These are phyloP conservation scores for Drosophila buzzatii DNA, from an alignment of 2,888 invertebrate genomes.

Conservation along the genomic window DNA sequence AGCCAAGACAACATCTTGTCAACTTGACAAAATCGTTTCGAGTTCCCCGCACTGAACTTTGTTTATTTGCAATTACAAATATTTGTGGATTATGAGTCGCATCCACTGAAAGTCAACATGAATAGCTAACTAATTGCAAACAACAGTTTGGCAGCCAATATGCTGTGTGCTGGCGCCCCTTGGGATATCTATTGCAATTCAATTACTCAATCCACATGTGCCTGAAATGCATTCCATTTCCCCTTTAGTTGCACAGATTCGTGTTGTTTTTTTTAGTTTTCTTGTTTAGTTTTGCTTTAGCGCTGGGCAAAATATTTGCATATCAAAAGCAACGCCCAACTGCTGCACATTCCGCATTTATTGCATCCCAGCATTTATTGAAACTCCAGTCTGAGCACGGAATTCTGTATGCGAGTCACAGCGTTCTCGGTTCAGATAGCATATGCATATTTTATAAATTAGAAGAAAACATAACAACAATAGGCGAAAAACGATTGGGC, in stretches of 20 bases:
- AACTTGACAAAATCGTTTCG: background rate
- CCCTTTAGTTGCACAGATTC: slow-evolving; percentile 21
- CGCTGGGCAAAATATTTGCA: slow-evolving; percentile 59
- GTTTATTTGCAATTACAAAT: background rate
- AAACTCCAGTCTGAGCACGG: slow-evolving; percentile 45
- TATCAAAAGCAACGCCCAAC: slow-evolving; percentile 46
- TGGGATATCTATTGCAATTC: slow-evolving; percentile 28
- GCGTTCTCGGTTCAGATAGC: slow-evolving; percentile 24
- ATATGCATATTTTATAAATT: slow-evolving; percentile 59
- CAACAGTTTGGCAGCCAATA: background rate
- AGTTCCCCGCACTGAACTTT: background rate
- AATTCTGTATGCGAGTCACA: slow-evolving; percentile 66
- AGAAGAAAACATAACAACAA: slow-evolving; percentile 27
- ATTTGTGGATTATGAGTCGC: background rate
- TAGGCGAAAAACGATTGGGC: background rate
- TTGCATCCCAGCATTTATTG: slow-evolving; percentile 26
- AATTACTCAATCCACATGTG: slow-evolving; percentile 37
- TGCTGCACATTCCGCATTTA: slow-evolving; percentile 26
- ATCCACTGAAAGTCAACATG: background rate
- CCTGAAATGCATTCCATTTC: slow-evolving; percentile 28
- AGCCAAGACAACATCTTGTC: background rate
- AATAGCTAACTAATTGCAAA: background rate
- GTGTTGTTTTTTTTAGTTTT: slow-evolving; percentile 15
- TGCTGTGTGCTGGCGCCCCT: background rate
- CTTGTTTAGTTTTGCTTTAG: slow-evolving; percentile 10